A percentile compares a stretch with the other conserved stretches of the same genome.
Conservation (phyloP, 2,888 invertebrate species). For the Eulithis prunata region DNA sequence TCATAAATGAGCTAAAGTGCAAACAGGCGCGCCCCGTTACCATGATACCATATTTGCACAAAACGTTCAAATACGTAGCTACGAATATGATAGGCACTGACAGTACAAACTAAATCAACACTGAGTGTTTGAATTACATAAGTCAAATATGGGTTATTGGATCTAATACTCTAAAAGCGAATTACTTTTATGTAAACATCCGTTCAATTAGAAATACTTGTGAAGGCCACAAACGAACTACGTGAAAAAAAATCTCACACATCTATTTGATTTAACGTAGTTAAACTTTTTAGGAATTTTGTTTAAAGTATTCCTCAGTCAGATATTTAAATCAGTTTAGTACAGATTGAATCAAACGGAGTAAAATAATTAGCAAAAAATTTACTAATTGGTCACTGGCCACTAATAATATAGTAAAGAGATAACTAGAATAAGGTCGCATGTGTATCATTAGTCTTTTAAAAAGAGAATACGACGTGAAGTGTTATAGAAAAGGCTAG, state of each 20-base stretch:
- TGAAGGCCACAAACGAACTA: slow-evolving; percentile 14
- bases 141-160: slow-evolving; percentile 70
- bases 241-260: slow-evolving; percentile 8
- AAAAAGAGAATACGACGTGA: too few relatives aligned
- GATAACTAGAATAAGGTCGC: too few relatives aligned
- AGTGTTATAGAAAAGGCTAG: too few relatives aligned
- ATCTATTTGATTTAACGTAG: background rate
- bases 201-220: slow-evolving; percentile 44
- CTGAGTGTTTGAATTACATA: slow-evolving; percentile 66
- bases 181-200: slow-evolving; percentile 56
- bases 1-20: slow-evolving; percentile 61
- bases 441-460: too few relatives aligned
- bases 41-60: slow-evolving; percentile 56
- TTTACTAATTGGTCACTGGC: too few relatives aligned
- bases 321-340: too few relatives aligned
- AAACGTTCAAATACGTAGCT: slow-evolving; percentile 49
- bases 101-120: slow-evolving; percentile 60
- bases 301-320: too few relatives aligned
- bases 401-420: too few relatives aligned
- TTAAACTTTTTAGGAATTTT: background rate
- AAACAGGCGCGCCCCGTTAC: slow-evolving; percentile 71
- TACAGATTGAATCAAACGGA: too few relatives aligned
- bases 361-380: too few relatives aligned
- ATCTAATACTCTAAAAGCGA: slow-evolving; percentile 53
- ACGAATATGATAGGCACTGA: slow-evolving; percentile 53